Base-by-base conservation (phyloP, 1,140 invertebrate genomes). In the Uloborus diversus region DNA sequence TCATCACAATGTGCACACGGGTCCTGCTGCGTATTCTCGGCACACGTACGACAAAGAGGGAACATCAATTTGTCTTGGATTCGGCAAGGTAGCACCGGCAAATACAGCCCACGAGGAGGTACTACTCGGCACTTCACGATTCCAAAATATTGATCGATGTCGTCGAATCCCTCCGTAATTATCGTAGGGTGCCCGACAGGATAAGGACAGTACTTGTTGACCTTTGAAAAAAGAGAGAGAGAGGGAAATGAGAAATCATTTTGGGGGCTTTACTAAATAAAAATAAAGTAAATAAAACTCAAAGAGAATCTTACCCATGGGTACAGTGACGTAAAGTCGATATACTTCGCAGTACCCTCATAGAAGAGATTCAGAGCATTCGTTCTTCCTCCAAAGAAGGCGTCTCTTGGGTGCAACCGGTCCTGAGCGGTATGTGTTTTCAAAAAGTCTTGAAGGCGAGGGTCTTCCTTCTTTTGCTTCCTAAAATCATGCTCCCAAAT, bases 41-140 rank as follows among this genome's bases (percentile, higher is more conserved):
- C 57, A 61, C 57, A 61, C 5, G 25, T 27, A 4, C 56, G 42
- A 56, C 71, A 81, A 3, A 35, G 32, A 4, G n/a, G 25, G 30
- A 49, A 73, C 33, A 80, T 33, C 20, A 56, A 20, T 42, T 61
- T 61, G n/a, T 32, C 25, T 27, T 61, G 4, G 42, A 11, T 13
- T 32, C 57, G 25, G 14, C n/a, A 37, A 1, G 81, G 83, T 13
- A 84, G 59, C 23, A 84, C 83, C 4, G 82, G 81, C 25, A 82
- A 57, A 28, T 78, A 76, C 14, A 82, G 37, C 11, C 61, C 53
- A 5, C 27, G n/a, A 17, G 83, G 83, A 30, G 83, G 76, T 17
- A 83, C 11, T 30, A 51, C n/a, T 11, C n/a, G 7, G 49, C 5
- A 51, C n/a, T 51, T 5, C 4, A 51, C 20, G 7, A 51, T 5